Evolutionary conservation across 2,113 vertebrate genomes (phyloP).

Genomic region (Thamnophis sirtalis): DNA sequence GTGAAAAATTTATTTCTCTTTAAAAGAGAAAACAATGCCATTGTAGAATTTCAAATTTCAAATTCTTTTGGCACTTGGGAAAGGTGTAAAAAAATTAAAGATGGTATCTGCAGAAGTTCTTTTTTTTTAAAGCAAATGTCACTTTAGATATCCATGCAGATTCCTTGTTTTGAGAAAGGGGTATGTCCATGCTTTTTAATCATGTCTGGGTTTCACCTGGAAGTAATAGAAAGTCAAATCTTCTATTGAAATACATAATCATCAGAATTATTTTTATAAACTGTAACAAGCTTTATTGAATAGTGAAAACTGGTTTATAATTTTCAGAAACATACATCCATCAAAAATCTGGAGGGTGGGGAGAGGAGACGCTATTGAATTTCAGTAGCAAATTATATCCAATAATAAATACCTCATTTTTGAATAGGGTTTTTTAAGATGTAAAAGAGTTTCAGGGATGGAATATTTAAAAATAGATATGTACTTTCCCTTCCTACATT

Average conservation of each 20-base stretch:
- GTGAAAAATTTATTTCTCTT: background rate
- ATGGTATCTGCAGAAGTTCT: background rate
- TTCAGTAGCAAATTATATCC: background rate
- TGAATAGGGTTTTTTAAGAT: conserved; percentile 14
- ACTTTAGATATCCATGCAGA: background rate
- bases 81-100: background rate
- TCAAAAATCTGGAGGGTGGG: background rate
- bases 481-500: conserved; percentile 37
- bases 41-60: background rate
- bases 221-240: background rate
- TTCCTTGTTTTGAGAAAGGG: background rate
- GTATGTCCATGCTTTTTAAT: background rate
- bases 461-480: conserved; percentile 44
- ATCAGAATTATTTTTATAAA: background rate
- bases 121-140: background rate
- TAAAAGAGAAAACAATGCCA: background rate
- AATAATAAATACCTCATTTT: background rate
- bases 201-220: background rate
- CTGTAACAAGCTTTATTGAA: background rate
- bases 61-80: background rate
- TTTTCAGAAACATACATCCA: conserved; percentile 34
- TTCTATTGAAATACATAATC: background rate
- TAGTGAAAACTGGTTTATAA: background rate
- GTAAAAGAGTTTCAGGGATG: conserved; percentile 30
- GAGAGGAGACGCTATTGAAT: background rate